phyloP scores from a whole-genome alignment of 2,888 invertebrate genomes.

The Mesopsocus fuscifrons region DNA sequence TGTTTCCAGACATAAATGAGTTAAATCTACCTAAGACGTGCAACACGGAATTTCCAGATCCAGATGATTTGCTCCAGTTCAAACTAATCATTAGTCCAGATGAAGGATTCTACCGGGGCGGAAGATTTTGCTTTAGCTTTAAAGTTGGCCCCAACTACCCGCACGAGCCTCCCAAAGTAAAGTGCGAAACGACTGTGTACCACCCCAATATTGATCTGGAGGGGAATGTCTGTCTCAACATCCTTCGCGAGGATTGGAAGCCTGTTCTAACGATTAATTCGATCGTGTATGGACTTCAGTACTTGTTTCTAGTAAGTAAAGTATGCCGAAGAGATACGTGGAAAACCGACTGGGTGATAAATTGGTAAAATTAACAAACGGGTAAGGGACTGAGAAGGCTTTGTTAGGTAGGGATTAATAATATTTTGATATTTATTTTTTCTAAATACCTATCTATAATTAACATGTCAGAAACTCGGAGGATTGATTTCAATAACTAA shows the following conservation, averaged over 20 bases:
- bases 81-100: constrained; percentile 92
- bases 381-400: too few relatives aligned
- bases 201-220: constrained; percentile 97
- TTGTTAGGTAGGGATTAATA: too few relatives aligned
- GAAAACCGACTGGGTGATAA: too few relatives aligned
- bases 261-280: constrained; percentile 95
- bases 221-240: constrained; percentile 94
- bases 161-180: constrained; percentile 96
- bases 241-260: constrained; percentile 97
- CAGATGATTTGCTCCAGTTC: constrained; percentile 88
- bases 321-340: too few relatives aligned
- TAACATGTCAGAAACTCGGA: too few relatives aligned
- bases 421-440: background rate
- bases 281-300: constrained; percentile 93
- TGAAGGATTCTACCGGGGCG: constrained; percentile 91
- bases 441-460: background rate
- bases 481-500: too few relatives aligned
- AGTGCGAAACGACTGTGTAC: constrained; percentile 93
- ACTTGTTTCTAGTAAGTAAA: constrained; percentile 69
- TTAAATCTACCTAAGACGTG: constrained; percentile 94
- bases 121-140: constrained; percentile 91
- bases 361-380: too few relatives aligned
- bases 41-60: constrained; percentile 87
- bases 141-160: constrained; percentile 96
- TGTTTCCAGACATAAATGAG: constrained; percentile 91